Percentiles rank a stretch among this genome's conserved stretches.
Evolutionary conservation across 2,888 invertebrate genomes (phyloP).

Genomic region (Siphonodentalium dalli): DNA sequence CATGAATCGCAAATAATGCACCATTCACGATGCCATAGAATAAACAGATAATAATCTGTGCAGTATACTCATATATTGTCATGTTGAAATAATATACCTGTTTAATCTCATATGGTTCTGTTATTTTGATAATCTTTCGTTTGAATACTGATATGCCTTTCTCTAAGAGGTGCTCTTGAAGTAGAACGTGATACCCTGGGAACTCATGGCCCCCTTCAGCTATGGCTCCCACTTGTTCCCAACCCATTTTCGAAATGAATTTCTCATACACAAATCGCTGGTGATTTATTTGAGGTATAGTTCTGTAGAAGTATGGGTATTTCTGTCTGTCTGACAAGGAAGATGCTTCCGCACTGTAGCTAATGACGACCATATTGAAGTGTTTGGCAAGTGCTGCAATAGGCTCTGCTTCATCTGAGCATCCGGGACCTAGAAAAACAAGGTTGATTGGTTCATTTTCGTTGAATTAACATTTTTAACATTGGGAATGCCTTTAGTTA

Average conservation of each 20-base stretch:
- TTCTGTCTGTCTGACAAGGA: slow-evolving; percentile 74
- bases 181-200: slow-evolving; percentile 77
- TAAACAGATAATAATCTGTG: no score
- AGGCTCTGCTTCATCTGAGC: slow-evolving; percentile 82
- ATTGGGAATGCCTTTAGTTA: no score
- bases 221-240: slow-evolving; percentile 78
- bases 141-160: slow-evolving; percentile 74
- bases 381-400: slow-evolving; percentile 79
- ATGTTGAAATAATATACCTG: slow-evolving; percentile 33
- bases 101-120: slow-evolving; percentile 38
- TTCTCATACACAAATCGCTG: slow-evolving; percentile 73
- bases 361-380: slow-evolving; percentile 76
- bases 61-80: background rate
- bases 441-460: background rate
- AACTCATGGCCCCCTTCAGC: slow-evolving; percentile 83
- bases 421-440: slow-evolving; percentile 73
- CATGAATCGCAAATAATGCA: background rate
- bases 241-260: slow-evolving; percentile 63
- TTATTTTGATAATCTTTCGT: slow-evolving; percentile 74
- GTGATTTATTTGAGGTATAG: slow-evolving; percentile 79
- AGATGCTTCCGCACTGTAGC: slow-evolving; percentile 81
- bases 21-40: background rate
- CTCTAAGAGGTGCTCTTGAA: slow-evolving; percentile 73
- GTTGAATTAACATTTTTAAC: background rate
- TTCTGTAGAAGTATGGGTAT: slow-evolving; percentile 82